Evolutionary conservation across 1,140 invertebrate species (phyloP), one percentile per base, ranked within the genome.

Genomic region (Berghia stephanieae): DNA sequence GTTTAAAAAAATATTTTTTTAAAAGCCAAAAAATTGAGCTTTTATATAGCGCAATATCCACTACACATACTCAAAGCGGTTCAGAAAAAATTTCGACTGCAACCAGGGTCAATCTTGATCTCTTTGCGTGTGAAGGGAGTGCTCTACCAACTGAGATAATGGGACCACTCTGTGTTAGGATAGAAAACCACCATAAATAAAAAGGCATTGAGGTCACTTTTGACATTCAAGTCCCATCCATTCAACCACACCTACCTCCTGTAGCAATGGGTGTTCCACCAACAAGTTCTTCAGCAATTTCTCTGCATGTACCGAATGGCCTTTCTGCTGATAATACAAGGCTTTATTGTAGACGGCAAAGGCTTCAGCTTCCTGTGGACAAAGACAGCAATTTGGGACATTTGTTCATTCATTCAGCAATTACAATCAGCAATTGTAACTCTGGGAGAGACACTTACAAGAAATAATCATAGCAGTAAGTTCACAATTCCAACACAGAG

Each of bases 331-430:
- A 16, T 93, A 87, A 18, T 92, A 90, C 27, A 94, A 87, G 10
- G 93, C 93, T 88, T 91, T 91, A 60, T 93, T 92, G 83, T 95
- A 95, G 80, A 93, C 90, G 13, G 92, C 91, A 70, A 93, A 89
- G 0, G 93, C 93, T 78, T 93, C 92, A 85, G 94, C 92, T 88
- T 94, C 94, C 92, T 93, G 77, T 27, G 21, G 55, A 21, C 55
- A n/a, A n/a, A n/a, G n/a, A n/a, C n/a, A n/a, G n/a, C n/a, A n/a
- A n/a, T n/a, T n/a, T n/a, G n/a, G n/a, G n/a, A n/a, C n/a, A n/a
- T n/a, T n/a, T n/a, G n/a, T n/a, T n/a, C n/a, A n/a, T n/a, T n/a
- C n/a, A n/a, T n/a, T n/a, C n/a, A n/a, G n/a, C n/a, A n/a, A n/a
- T n/a, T n/a, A n/a, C n/a, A n/a, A n/a, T n/a, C n/a, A n/a, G n/a